Conservation (phyloP, 92 coral and sea anemone species). For the Zoanthus solanderi region DNA sequence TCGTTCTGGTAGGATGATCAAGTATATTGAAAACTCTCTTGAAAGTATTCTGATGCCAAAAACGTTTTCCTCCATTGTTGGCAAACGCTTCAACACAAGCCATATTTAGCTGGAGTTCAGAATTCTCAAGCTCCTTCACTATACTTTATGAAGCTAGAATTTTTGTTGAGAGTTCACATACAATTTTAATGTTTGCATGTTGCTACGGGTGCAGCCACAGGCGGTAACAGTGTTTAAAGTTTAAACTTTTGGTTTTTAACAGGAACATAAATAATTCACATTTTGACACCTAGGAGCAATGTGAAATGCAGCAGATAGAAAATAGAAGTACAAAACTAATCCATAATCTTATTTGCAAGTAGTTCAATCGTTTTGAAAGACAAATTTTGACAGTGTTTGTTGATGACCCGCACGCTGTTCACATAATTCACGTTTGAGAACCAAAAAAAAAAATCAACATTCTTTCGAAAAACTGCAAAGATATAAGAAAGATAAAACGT, state of each 20-base stretch:
- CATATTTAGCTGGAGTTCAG: not conserved
- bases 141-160: not conserved
- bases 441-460: too few relatives aligned
- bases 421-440: too few relatives aligned
- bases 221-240: not conserved
- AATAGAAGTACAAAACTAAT: not conserved
- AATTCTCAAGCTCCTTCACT: not conserved
- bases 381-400: too few relatives aligned
- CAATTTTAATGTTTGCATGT: not conserved
- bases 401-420: too few relatives aligned
- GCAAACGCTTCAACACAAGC: not conserved
- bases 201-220: conserved; percentile 32
- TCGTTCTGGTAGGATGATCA: conserved; percentile 59
- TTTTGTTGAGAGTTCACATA: not conserved
- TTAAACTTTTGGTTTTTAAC: not conserved
- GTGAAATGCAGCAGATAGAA: not conserved
- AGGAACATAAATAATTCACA: conserved; percentile 25
- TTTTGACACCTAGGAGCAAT: conserved; percentile 1
- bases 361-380: not conserved
- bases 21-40: conserved; percentile 71
- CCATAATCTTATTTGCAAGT: not conserved
- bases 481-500: not conserved
- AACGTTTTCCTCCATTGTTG: not conserved
- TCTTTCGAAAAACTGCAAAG: not conserved
- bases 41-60: conserved; percentile 67